phyloP scores from a whole-genome alignment of 2,888 invertebrate species.

The Hofmannophila pseudospretella region DNA sequence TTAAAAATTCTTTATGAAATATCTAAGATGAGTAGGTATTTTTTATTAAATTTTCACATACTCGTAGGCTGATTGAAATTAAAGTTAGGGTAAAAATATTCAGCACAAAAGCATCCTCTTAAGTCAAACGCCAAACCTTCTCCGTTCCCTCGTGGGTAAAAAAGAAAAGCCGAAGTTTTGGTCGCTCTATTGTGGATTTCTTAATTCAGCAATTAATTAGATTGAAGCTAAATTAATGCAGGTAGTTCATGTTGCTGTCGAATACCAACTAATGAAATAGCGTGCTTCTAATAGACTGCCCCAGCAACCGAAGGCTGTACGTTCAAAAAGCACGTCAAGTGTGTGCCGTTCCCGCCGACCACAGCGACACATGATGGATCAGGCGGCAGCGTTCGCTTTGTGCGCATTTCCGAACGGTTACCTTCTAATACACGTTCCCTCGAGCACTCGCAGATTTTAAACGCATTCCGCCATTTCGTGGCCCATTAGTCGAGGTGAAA shows the following conservation, averaged over 20 bases:
- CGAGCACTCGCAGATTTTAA: constrained; percentile 68
- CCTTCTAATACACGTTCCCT: constrained; percentile 58
- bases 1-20: constrained; percentile 54
- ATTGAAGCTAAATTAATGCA: no score
- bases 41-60: background rate
- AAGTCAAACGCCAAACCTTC: no score
- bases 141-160: no score
- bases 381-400: constrained; percentile 51
- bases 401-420: constrained; percentile 70
- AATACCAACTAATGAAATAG: no score
- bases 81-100: no score
- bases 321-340: constrained; percentile 12
- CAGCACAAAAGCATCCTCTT: no score
- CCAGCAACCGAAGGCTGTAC: no score
- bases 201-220: no score
- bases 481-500: constrained; percentile 75
- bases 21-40: background rate
- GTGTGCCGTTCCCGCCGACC: constrained; percentile 8
- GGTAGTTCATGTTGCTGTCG: no score
- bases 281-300: no score
- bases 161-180: no score
- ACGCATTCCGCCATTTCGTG: constrained; percentile 72
- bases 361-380: constrained; percentile 67
- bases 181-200: no score
- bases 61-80: background rate